A percentile compares a stretch with the other conserved stretches of the same genome.
phyloP scores from a whole-genome alignment of 2,113 vertebrate species.

The Lynx canadensis region DNA sequence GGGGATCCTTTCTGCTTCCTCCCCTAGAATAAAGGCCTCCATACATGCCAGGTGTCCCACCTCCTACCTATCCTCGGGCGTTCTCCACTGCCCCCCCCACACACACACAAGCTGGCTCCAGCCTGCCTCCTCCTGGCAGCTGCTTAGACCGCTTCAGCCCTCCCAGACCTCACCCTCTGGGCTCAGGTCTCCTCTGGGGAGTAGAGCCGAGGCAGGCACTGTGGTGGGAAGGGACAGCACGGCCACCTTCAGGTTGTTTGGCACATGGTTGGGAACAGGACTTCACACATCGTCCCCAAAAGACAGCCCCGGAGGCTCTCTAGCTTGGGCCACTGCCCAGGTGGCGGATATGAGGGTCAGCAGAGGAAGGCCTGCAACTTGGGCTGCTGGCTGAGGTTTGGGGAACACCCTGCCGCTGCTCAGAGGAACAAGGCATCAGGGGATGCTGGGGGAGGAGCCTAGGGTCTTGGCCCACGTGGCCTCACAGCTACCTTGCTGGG shows the following conservation, averaged over 20 bases:
- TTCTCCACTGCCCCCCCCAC: not conserved
- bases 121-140: not conserved
- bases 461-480: rapidly evolving
- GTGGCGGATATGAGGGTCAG: not conserved
- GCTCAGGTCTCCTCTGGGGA: no score
- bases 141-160: not conserved
- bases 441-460: not conserved
- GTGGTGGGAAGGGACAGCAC: no score
- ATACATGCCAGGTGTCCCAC: rapidly evolving
- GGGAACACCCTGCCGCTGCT: no score
- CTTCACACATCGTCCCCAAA: not conserved
- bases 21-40: not conserved
- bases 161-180: not conserved
- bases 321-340: not conserved
- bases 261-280: not conserved
- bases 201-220: not conserved
- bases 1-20: not conserved
- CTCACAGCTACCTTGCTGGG: not conserved
- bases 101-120: not conserved
- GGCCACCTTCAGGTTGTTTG: not conserved
- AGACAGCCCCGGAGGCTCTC: not conserved
- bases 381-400: not conserved
- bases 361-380: not conserved
- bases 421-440: not conserved
- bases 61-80: not conserved